Base-by-base conservation (phyloP, 2,888 invertebrate genomes). In the Hedya salicella region DNA sequence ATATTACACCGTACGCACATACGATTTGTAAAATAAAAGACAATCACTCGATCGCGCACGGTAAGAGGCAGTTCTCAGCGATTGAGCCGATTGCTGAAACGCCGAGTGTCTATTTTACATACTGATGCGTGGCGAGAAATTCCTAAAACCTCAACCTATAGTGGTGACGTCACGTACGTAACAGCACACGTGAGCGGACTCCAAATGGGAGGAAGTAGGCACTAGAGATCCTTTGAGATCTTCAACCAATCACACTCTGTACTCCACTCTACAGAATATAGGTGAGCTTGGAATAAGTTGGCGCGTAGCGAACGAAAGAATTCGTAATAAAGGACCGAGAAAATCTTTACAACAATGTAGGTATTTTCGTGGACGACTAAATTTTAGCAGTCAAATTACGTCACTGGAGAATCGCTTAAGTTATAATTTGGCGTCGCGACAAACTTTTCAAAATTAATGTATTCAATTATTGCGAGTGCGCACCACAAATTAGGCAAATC, bases 381-480 rank as follows among this genome's bases (percentile, higher is more conserved):
- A 73, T 71, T 73, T 76, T 77, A 72, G 72, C 71, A 77, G 75
- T 79, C 77, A 77, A 82, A 80, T 81, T 79, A 78, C 71, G 71
- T 72, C 70, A 66, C 42, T 71, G 68, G 63, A 62, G 71, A 73
- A 69, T 71, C 69, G 72, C 57, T 69, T 71, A 63, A 63, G 67
- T 70, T 73, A 74, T 77, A 80, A 74, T 74, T n/a, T 71, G 71
- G 75, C 74, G 71, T 68, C 75, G 75, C 71, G 78, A 75, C 75
- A 76, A 82, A 81, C 79, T 81, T 81, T 79, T 71, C 69, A 57
- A 80, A 85, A 87, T 86, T 82, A 85, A 86, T 87, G 80, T 80
- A 77, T 79, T 78, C 77, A 81, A 84, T 87, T 82, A 78, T 4
- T 61, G 54, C 75, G 80, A 80, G 81, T 78, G 78, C 71, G 70